phyloP scores from a whole-genome alignment of 2,797 vertebrate species.

The Argyrosomus regius region DNA sequence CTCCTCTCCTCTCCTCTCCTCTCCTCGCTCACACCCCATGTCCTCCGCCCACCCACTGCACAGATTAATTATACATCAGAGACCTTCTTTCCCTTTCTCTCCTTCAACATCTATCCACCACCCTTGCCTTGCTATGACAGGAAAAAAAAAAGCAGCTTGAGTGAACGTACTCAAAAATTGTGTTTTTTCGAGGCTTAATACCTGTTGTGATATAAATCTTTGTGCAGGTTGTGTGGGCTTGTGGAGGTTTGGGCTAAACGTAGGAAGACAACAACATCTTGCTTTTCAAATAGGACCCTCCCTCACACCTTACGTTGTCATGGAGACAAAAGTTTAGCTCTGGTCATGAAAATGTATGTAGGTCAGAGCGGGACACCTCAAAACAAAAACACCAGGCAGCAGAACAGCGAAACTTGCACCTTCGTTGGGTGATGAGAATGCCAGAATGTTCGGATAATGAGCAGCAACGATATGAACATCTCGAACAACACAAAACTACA shows the following conservation, averaged over 20 bases:
- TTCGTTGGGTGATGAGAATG: slow-evolving; percentile 36
- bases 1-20: slow-evolving; percentile 26
- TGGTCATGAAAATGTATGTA: slow-evolving; percentile 77
- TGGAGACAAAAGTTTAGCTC: slow-evolving; percentile 81
- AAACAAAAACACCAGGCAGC: slow-evolving; percentile 62
- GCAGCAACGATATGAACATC: slow-evolving; percentile 15
- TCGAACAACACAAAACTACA: slow-evolving; percentile 21
- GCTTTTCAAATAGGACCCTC: slow-evolving; percentile 60
- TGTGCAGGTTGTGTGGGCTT: slow-evolving; percentile 60
- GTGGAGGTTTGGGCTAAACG: slow-evolving; percentile 30
- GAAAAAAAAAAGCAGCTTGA: not conserved
- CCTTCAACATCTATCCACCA: slow-evolving; percentile 32
- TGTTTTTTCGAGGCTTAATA: slow-evolving; percentile 6
- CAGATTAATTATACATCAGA: slow-evolving; percentile 82
- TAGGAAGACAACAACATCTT: slow-evolving; percentile 55
- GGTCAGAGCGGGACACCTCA: slow-evolving; percentile 72
- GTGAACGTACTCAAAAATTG: slow-evolving; percentile 4
- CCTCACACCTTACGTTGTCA: slow-evolving; percentile 76
- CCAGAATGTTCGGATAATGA: slow-evolving; percentile 57
- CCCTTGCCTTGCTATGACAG: slow-evolving; percentile 24
- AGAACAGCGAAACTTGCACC: slow-evolving; percentile 5
- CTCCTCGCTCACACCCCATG: slow-evolving; percentile 50
- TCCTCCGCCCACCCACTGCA: slow-evolving; percentile 66
- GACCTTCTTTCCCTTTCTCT: slow-evolving; percentile 53
- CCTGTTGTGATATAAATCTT: slow-evolving; percentile 38